phyloP scores from a whole-genome alignment of 23 tunicate species.

The Styela plicata region DNA sequence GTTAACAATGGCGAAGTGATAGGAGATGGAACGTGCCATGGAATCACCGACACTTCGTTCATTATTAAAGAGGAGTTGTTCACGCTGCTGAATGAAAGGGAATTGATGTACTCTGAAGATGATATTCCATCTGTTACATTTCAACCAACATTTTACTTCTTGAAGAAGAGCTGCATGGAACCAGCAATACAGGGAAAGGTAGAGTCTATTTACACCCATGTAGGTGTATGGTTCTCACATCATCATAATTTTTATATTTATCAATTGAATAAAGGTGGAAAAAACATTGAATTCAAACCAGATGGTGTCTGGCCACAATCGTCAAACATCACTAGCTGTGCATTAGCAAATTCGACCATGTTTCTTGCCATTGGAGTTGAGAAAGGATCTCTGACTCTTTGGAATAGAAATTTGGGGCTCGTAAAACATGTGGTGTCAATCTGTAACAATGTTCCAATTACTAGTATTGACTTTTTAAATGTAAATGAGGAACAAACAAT shows the following conservation, averaged over 20 bases:
- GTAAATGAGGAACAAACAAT: not conserved
- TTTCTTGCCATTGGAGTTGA: conserved; percentile 62
- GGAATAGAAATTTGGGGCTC: conserved; percentile 55
- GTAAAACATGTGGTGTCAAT: conserved; percentile 35
- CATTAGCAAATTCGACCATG: conserved; percentile 40
- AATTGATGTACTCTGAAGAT: conserved; percentile 27
- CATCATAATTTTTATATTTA: conserved; percentile 42
- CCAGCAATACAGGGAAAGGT: conserved; percentile 16
- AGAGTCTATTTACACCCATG: conserved; percentile 45
- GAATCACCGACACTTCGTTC: conserved; percentile 40
- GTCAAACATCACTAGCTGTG: conserved; percentile 29
- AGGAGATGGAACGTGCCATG: conserved; percentile 63
- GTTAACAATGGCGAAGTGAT: conserved; percentile 48
- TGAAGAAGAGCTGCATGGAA: conserved; percentile 59
- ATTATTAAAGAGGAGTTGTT: conserved; percentile 23
- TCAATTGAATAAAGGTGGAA: conserved; percentile 40
- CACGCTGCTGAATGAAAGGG: conserved; percentile 31
- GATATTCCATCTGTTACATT: not conserved
- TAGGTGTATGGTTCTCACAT: conserved; percentile 75
- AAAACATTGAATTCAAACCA: conserved; percentile 62
- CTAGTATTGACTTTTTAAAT: conserved; percentile 22
- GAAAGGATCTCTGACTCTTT: conserved; percentile 52
- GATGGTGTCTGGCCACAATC: conserved; percentile 88
- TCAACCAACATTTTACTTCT: conserved; percentile 72
- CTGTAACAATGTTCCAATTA: conserved; percentile 18